phyloP scores from a whole-genome alignment of 1,140 invertebrate species.

The Drosophila subpulchrella region DNA sequence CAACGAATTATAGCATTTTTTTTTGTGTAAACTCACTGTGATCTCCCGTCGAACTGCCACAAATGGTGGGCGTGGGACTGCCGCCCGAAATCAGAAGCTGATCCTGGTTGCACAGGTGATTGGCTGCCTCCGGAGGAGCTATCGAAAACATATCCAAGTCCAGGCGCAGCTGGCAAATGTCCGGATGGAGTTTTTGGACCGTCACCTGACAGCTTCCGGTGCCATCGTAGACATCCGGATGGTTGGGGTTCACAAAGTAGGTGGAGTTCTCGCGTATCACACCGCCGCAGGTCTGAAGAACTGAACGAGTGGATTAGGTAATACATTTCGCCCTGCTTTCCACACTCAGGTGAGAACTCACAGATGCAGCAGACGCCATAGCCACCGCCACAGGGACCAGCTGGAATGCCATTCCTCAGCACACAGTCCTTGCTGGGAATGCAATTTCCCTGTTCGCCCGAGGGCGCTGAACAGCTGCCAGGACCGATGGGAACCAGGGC shows the following conservation, averaged over 20 bases:
- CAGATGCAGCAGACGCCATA: slow-evolving; percentile 83
- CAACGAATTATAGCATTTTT: too few species aligned
- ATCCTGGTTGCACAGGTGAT: slow-evolving; percentile 93
- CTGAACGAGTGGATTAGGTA: slow-evolving; percentile 82
- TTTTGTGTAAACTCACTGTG: slow-evolving; percentile 92
- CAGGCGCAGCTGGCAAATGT: slow-evolving; percentile 93
- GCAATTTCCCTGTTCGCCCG: slow-evolving; percentile 92
- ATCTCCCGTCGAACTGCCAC: slow-evolving; percentile 92
- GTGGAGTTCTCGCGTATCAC: slow-evolving; percentile 91
- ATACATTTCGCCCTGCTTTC: background rate
- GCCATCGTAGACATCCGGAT: slow-evolving; percentile 90
- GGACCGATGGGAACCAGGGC: slow-evolving; percentile 91
- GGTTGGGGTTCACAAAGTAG: slow-evolving; percentile 92
- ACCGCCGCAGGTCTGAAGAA: slow-evolving; percentile 91
- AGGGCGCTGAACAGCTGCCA: slow-evolving; percentile 88
- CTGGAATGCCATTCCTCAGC: slow-evolving; percentile 88
- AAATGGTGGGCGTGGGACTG: slow-evolving; percentile 91
- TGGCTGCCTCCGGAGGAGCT: slow-evolving; percentile 89
- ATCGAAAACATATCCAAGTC: slow-evolving; percentile 92
- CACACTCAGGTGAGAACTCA: slow-evolving; percentile 41
- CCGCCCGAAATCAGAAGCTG: slow-evolving; percentile 94
- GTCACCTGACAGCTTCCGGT: slow-evolving; percentile 93
- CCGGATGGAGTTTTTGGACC: slow-evolving; percentile 89
- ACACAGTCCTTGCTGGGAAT: slow-evolving; percentile 89
- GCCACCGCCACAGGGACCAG: slow-evolving; percentile 90